Base-by-base conservation (phyloP, 2,888 invertebrate species). In the Galerucella calmariensis region DNA sequence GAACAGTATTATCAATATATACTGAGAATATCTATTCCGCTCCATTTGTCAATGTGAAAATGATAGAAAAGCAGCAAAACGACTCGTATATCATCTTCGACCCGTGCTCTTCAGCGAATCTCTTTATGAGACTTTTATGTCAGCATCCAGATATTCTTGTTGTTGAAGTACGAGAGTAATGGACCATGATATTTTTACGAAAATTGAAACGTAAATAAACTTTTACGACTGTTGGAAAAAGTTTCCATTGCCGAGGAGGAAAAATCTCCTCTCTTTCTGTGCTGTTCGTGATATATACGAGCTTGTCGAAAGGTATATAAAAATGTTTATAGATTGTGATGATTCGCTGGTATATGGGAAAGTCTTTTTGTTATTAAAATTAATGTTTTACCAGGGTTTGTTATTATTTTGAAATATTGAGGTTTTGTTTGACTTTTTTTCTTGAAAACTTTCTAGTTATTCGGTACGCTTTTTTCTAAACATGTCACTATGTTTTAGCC, bases 131-230 rank as follows among this genome's bases (percentile, higher is more conserved):
- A 81, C 80, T 85, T 86, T 86, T 86, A 86, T 85, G 85, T 85
- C 82, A 74, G 81, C 82, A 81, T 83, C 81, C 81, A 84, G 84
- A 84, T 84, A 84, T 84, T 82, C 82, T 81, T 83, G 81, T 83
- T 83, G 84, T 84, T 69, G 83, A 82, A 82, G 84, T 82, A 82
- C 82, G 82, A 81, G 82, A 80, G 85, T 86, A 86, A 86, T 86
- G 86, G 86, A 83, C 85, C 86, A 84, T 86, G 86, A 86, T 86
- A 86, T 86, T 86, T 85, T 85, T 83, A 83, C 84, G 86, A 86
- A 86, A 86, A 86, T 86, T 86, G 86, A 86, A 86, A 86, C 86
- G 86, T 86, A 86, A 86, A 86, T 86, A 86, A 85, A 86, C 81
- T 87, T 86, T 86, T 86, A 86, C 82, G 83, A 83, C 83, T 80